Conservation (phyloP, 2,888 invertebrate genomes). For the Aradus depressus region DNA sequence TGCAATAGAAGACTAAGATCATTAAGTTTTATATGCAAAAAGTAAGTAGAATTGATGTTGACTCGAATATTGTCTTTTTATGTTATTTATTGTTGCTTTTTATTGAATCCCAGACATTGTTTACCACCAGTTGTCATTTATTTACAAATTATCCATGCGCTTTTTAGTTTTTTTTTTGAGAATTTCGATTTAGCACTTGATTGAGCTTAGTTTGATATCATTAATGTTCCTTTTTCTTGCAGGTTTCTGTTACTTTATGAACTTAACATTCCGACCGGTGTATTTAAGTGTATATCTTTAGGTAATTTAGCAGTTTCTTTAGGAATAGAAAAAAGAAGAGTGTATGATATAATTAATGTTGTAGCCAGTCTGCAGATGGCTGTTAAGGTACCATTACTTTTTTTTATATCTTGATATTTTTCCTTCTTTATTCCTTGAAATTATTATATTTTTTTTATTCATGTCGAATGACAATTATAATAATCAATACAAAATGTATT, state of each 20-base stretch:
- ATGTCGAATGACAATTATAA: too few species aligned
- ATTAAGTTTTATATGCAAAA: constrained; percentile 48
- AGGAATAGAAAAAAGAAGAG: constrained; percentile 54
- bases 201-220: background rate
- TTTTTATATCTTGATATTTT: too few species aligned
- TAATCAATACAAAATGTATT: too few species aligned
- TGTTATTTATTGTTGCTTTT: background rate
- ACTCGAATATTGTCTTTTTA: too few species aligned
- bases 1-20: constrained; percentile 46
- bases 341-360: constrained; percentile 64
- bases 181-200: too few species aligned
- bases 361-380: constrained; percentile 60
- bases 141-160: too few species aligned
- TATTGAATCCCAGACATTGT: too few species aligned
- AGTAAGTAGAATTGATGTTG: too few species aligned
- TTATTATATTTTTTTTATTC: too few species aligned
- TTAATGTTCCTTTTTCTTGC: constrained; percentile 27
- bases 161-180: too few species aligned
- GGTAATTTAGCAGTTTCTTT: constrained; percentile 51
- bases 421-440: too few species aligned
- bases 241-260: constrained; percentile 49
- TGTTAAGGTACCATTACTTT: constrained; percentile 40
- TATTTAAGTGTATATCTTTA: constrained; percentile 44
- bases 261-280: constrained; percentile 40
- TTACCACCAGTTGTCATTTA: too few species aligned